These are phyloP conservation scores for Corythoichthys intestinalis DNA, from an alignment of 2,113 vertebrate species.

Conservation along the genomic window DNA sequence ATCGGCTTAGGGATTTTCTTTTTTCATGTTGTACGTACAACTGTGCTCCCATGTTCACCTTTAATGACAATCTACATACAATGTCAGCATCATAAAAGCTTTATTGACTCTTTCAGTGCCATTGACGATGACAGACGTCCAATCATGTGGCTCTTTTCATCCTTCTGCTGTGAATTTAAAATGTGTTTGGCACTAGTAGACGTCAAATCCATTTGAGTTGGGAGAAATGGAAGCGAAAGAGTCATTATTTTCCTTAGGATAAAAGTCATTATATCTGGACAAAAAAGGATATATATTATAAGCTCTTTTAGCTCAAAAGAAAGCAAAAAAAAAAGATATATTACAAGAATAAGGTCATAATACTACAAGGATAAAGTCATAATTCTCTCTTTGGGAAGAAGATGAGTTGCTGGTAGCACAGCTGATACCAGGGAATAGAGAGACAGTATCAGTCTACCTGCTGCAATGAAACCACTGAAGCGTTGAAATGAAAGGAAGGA, in stretches of 20 bases:
- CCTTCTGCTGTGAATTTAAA: too few species aligned
- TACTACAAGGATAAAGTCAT: not conserved
- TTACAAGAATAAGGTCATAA: not conserved
- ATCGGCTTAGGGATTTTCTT: constrained; percentile 30
- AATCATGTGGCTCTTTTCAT: too few species aligned
- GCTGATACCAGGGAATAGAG: constrained; percentile 33
- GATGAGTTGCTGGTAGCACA: constrained; percentile 44
- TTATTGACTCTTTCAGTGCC: not conserved
- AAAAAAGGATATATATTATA: not conserved
- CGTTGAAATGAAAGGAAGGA: constrained; percentile 33
- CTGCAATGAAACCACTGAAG: constrained; percentile 14
- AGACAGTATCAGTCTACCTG: constrained; percentile 13
- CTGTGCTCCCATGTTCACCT: constrained; percentile 1
- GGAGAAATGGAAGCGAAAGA: too few species aligned
- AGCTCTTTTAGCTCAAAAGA: not conserved
- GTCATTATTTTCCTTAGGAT: too few species aligned
- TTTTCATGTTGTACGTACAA: constrained; percentile 6
- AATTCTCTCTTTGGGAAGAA: constrained; percentile 24
- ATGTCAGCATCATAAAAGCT: not conserved
- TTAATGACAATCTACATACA: not conserved
- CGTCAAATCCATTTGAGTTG: too few species aligned
- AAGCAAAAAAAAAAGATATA: not conserved
- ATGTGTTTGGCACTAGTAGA: too few species aligned
- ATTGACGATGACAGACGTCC: too few species aligned
- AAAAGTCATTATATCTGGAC: too few species aligned